phyloP scores from a whole-genome alignment of 2,888 invertebrate genomes.

The Sesia apiformis region DNA sequence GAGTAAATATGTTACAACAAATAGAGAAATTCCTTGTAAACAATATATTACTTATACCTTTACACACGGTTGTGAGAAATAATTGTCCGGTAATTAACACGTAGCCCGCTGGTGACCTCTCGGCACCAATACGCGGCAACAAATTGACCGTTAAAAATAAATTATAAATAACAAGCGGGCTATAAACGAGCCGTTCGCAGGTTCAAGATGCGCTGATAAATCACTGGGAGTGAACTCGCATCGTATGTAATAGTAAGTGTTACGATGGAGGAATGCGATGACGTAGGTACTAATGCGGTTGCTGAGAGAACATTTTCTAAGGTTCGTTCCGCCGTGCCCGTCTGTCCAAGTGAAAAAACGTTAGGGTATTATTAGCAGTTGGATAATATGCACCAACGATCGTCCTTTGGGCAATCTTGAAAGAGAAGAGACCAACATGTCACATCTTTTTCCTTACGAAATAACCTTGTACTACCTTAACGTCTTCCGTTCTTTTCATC shows the following conservation, averaged over 20 bases:
- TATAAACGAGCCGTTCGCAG: slow-evolving; percentile 70
- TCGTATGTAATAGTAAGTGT: slow-evolving; percentile 27
- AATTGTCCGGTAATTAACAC: slow-evolving; percentile 32
- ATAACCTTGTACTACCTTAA: too few species aligned
- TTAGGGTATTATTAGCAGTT: too few species aligned
- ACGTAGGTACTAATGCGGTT: slow-evolving; percentile 11
- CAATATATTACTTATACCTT: too few species aligned
- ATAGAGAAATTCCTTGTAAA: too few species aligned
- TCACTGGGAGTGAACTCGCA: slow-evolving; percentile 31
- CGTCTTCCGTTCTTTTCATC: too few species aligned
- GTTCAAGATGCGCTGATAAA: slow-evolving; percentile 70
- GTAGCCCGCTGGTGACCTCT: slow-evolving; percentile 23
- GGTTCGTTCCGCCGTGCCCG: too few species aligned
- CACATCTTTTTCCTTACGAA: too few species aligned
- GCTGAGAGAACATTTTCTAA: neutral
- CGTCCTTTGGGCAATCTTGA: too few species aligned
- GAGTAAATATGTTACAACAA: too few species aligned
- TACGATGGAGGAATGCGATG: slow-evolving; percentile 53
- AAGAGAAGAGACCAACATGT: too few species aligned
- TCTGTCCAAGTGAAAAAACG: slow-evolving; percentile 6
- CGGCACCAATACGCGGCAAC: slow-evolving; percentile 33
- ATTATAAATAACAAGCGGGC: slow-evolving; percentile 72
- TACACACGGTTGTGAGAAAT: neutral
- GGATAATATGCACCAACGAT: too few species aligned
- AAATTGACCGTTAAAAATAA: slow-evolving; percentile 73